Base-by-base conservation (phyloP, 2,888 invertebrate species). In the Zhengitettix transpicula region DNA sequence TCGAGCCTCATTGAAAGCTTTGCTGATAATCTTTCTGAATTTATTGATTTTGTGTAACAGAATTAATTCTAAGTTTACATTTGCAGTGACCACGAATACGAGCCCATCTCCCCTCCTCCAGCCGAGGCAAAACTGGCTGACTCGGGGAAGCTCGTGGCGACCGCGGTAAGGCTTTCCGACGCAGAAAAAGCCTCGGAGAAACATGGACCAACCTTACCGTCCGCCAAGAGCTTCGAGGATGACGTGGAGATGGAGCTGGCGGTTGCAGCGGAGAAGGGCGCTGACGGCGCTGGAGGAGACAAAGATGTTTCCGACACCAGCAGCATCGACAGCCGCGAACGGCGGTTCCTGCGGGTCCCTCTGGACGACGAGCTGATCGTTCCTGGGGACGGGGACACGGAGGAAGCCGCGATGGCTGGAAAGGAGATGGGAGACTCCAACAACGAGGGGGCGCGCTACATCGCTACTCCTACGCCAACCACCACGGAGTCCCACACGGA, bases 51-150 rank as follows among this genome's bases (percentile, higher is more conserved):
- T n/a, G n/a, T n/a, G n/a, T n/a, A n/a, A n/a, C 7, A 28, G 28
- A 28, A 28, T 28, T 28, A 28, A 28, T 28, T 28, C 28, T 7
- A 28, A 5, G 28, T 66, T 67, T 68, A 65, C 70, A 67, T 67
- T 82, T 82, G 68, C 79, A 92, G 91, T 81, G 91, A 91, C 80
- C 91, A 92, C 82, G 89, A 91, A 76, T 92, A 92, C 78, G 92
- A 92, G 78, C 88, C 89, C 67, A 85, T 92, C 73, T 87, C 85
- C 71, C 84, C 85, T 68, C 85, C 85, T 65, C 76, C 76, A 63
- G 55, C 11, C 12, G 52, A 15, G 17, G 52, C n/a, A 12, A 47
- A 47, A n/a, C 47, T 47, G 47, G n/a, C 47, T 3, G 47, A 14
- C 14, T 12, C 47, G 14, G 47, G 14, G 14, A 47, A 47, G 47